Conservation (phyloP, 2,888 invertebrate species). For the Trissonchulus latispiculum region DNA sequence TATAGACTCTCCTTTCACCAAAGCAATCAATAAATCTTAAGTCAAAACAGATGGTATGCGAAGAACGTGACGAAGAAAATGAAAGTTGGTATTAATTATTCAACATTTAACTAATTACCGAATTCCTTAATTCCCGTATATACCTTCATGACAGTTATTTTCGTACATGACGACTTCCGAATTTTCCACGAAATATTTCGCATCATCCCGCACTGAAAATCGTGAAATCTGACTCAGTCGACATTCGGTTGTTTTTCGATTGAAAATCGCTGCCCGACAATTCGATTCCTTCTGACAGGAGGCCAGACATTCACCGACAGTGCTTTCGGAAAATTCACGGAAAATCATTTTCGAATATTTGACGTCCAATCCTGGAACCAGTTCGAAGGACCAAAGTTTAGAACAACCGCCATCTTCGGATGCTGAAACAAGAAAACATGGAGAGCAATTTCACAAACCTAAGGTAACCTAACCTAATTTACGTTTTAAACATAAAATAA, state of each 20-base stretch:
- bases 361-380: background rate
- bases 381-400: background rate
- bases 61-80: too few relatives aligned
- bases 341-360: background rate
- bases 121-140: too few relatives aligned
- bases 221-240: background rate
- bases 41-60: too few relatives aligned
- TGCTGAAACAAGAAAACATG: too few relatives aligned
- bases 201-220: constrained; percentile 9
- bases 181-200: background rate
- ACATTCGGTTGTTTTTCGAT: constrained; percentile 7
- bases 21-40: too few relatives aligned
- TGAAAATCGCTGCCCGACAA: background rate
- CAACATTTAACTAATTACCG: too few relatives aligned
- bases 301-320: background rate
- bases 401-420: too few relatives aligned
- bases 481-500: too few relatives aligned
- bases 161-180: constrained; percentile 14
- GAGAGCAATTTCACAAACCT: too few relatives aligned
- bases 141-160: constrained; percentile 13
- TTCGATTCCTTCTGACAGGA: background rate
- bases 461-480: too few relatives aligned
- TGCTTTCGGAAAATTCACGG: background rate
- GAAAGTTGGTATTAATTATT: too few relatives aligned
- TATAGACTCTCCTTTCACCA: too few relatives aligned